Percentiles rank a stretch among this genome's conserved stretches.
These are phyloP conservation scores for Ischnura elegans DNA, from an alignment of 2,888 invertebrate genomes.

Conservation along the genomic window DNA sequence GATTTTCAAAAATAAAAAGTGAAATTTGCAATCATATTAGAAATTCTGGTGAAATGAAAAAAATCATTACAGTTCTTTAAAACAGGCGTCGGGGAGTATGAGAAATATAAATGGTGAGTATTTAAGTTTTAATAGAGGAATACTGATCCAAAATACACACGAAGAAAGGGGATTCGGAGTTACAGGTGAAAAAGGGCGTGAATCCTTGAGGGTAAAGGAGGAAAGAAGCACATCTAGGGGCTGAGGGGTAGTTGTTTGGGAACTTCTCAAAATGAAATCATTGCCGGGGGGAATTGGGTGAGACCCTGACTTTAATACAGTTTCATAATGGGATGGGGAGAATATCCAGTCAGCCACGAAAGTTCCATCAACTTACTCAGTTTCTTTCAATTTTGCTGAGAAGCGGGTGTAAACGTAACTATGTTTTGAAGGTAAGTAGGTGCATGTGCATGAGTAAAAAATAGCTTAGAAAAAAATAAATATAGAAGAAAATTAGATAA, in stretches of 20 bases:
- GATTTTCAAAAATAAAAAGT: no score
- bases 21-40: no score
- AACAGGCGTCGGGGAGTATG: no score
- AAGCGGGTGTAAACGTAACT: background rate
- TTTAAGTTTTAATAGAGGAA: no score
- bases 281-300: slow-evolving; percentile 14
- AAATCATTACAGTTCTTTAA: no score
- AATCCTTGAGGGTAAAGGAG: background rate
- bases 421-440: background rate
- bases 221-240: background rate
- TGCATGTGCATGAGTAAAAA: no score
- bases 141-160: no score
- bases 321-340: background rate
- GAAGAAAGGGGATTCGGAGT: no score
- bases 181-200: no score
- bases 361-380: background rate
- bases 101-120: no score
- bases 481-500: background rate
- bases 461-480: background rate
- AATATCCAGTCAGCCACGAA: background rate
- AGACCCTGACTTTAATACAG: background rate
- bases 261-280: slow-evolving; percentile 4
- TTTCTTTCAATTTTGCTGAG: background rate
- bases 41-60: no score
- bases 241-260: background rate